Evolutionary conservation across 2,888 invertebrate species (phyloP).

Genomic region (Limulus polyphemus): DNA sequence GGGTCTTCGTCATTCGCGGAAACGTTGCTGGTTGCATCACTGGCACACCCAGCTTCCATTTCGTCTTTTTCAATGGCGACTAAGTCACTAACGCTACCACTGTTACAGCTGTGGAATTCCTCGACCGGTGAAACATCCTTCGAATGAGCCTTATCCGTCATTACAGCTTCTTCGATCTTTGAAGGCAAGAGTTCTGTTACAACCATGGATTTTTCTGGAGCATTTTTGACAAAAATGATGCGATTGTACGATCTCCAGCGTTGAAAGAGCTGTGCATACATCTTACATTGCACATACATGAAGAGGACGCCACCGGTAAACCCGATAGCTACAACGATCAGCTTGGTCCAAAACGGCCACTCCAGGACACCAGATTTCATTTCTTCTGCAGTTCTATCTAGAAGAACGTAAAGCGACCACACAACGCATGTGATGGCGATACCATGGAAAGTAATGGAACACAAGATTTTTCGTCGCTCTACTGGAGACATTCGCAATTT

Average conservation of each 20-base stretch:
- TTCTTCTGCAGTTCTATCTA: constrained; percentile 90
- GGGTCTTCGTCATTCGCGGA: too few species aligned
- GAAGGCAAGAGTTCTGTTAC: constrained; percentile 1
- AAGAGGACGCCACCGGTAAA: constrained; percentile 91
- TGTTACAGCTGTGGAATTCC: constrained; percentile 22
- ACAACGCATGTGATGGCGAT: constrained; percentile 92
- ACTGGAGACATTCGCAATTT: constrained; percentile 85
- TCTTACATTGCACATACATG: constrained; percentile 95
- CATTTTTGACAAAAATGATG: constrained; percentile 84
- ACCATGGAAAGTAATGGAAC: constrained; percentile 87
- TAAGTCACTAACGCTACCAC: constrained; percentile 7
- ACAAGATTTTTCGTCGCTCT: constrained; percentile 79
- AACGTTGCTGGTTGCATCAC: too few species aligned
- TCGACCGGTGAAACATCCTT: constrained; percentile 13
- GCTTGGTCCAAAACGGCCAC: constrained; percentile 98
- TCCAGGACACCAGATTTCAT: constrained; percentile 64
- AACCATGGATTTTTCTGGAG: constrained; percentile 33
- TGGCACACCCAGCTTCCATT: background rate
- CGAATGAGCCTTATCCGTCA: background rate
- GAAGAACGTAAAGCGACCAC: constrained; percentile 94
- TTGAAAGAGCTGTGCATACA: constrained; percentile 82
- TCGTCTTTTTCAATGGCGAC: background rate
- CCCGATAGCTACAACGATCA: constrained; percentile 91
- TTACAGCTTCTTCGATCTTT: background rate
- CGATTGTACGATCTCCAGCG: constrained; percentile 93